These are phyloP conservation scores for Ernsta delagoae DNA, from an alignment of 2,888 invertebrate genomes.

Conservation along the genomic window DNA sequence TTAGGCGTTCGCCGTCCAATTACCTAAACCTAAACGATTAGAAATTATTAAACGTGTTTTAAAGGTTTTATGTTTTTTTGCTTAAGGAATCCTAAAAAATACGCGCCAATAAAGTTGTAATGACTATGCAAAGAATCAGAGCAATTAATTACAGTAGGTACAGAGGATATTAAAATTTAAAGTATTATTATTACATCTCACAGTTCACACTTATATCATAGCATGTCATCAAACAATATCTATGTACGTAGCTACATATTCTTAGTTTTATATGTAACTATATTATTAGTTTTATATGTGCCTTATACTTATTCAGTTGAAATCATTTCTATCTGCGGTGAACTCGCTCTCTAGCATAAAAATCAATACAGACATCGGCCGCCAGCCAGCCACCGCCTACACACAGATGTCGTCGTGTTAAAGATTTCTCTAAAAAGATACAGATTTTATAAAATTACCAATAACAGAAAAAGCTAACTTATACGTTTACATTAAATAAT, in stretches of 20 bases:
- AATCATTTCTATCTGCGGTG: slow-evolving; percentile 13
- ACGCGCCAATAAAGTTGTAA: neutral
- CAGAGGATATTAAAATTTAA: slow-evolving; percentile 7
- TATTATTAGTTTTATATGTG: neutral
- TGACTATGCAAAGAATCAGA: neutral
- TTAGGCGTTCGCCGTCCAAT: too few relatives aligned
- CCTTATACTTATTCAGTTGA: neutral
- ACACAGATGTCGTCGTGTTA: slow-evolving; percentile 17
- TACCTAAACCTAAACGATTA: too few relatives aligned
- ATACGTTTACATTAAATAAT: neutral
- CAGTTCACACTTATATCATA: neutral
- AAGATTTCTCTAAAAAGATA: neutral
- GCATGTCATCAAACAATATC: neutral
- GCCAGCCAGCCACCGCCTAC: slow-evolving; percentile 37
- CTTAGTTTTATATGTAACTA: neutral
- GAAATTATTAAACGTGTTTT: too few relatives aligned
- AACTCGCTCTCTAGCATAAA: slow-evolving; percentile 39
- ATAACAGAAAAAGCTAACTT: neutral
- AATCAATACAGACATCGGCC: slow-evolving; percentile 45
- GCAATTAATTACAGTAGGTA: neutral
- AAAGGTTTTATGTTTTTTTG: too few relatives aligned
- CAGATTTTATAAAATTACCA: neutral
- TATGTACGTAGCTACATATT: neutral
- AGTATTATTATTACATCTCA: too few relatives aligned
- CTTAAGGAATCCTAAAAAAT: neutral